Conservation (phyloP, 2,888 invertebrate genomes). For the Caenorhabditis imperialis region DNA sequence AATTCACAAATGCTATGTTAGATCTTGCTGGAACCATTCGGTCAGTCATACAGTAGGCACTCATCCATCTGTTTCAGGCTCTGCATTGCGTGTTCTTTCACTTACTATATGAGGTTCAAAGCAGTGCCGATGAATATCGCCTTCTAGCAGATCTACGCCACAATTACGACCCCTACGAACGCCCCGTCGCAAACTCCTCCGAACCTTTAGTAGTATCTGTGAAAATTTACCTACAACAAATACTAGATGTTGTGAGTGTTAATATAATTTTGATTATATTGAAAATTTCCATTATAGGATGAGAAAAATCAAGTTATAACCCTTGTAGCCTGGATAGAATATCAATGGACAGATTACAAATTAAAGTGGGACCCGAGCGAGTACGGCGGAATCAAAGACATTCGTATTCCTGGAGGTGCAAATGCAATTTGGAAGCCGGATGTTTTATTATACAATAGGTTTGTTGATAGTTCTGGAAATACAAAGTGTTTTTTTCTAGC, state of each 20-base stretch:
- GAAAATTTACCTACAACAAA: conserved; percentile 70
- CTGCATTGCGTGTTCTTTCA: conserved; percentile 43
- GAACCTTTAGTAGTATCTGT: conserved; percentile 69
- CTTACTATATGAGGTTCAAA: conserved; percentile 26
- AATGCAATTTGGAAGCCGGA: conserved; percentile 71
- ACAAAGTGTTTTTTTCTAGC: too few species aligned
- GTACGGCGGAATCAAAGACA: conserved; percentile 70
- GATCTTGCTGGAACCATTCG: neutral
- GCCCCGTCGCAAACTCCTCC: conserved; percentile 69
- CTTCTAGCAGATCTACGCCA: conserved; percentile 65
- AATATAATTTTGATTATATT: neutral
- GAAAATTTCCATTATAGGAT: conserved; percentile 53
- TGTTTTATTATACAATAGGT: conserved; percentile 70
- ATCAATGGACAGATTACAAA: conserved; percentile 73
- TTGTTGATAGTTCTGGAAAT: too few species aligned
- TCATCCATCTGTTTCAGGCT: too few species aligned
- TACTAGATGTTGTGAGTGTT: conserved; percentile 66
- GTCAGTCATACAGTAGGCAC: neutral
- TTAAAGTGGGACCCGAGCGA: conserved; percentile 70
- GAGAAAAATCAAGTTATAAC: conserved; percentile 74
- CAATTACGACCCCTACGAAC: conserved; percentile 70
- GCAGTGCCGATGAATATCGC: conserved; percentile 67
- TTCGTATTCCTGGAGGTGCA: conserved; percentile 66
- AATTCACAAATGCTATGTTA: neutral
- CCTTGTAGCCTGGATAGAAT: conserved; percentile 71